phyloP scores from a whole-genome alignment of 1,140 invertebrate genomes.

The Papilio xuthus region DNA sequence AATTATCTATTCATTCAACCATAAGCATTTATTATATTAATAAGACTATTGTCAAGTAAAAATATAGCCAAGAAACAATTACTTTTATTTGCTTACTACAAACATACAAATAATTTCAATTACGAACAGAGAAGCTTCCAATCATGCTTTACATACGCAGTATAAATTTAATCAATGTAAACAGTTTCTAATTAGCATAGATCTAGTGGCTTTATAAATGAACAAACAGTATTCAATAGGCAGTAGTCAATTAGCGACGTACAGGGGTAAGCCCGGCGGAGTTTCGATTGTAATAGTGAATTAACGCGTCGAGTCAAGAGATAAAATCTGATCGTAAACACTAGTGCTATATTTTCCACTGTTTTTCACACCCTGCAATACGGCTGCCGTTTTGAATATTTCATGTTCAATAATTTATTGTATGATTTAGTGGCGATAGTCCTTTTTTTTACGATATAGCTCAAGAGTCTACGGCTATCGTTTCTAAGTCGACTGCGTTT shows the following conservation, averaged over 20 bases:
- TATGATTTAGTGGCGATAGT: constrained; percentile 67
- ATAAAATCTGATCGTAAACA: constrained; percentile 39
- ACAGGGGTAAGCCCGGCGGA: constrained; percentile 38
- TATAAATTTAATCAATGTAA: constrained; percentile 27
- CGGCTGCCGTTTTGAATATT: constrained; percentile 72
- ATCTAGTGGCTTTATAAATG: constrained; percentile 27
- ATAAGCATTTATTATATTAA: too few species aligned
- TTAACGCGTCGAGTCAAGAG: constrained; percentile 43
- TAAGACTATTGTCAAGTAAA: too few species aligned
- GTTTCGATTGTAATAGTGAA: constrained; percentile 45
- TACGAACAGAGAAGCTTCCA: not conserved
- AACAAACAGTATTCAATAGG: constrained; percentile 35
- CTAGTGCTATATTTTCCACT: constrained; percentile 55
- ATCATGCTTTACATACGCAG: not conserved
- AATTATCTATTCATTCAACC: too few species aligned
- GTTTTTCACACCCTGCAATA: constrained; percentile 61
- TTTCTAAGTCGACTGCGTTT: constrained; percentile 43
- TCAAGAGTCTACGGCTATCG: constrained; percentile 44
- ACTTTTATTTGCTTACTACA: too few species aligned
- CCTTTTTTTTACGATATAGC: constrained; percentile 50
- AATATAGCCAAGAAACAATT: too few species aligned
- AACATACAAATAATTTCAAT: not conserved
- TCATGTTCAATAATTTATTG: constrained; percentile 74
- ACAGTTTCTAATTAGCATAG: constrained; percentile 34
- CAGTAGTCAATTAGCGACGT: constrained; percentile 48